These are phyloP conservation scores for Danionella cerebrum DNA, from an alignment of 2,113 vertebrate species.

Conservation along the genomic window DNA sequence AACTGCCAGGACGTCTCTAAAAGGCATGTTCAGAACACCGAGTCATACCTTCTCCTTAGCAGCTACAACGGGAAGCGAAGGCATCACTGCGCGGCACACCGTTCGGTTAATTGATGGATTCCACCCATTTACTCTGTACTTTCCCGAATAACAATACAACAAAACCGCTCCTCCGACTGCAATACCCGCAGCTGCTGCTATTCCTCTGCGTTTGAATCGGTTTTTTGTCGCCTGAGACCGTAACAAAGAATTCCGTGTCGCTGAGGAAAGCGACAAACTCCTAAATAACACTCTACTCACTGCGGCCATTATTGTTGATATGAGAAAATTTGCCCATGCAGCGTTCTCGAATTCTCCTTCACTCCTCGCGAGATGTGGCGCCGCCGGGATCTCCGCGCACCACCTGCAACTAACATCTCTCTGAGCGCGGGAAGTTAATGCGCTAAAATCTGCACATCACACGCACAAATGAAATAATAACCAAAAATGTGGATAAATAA, in stretches of 20 bases:
- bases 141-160: conserved; percentile 50
- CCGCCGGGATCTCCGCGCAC: neutral
- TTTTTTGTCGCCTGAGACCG: neutral
- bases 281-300: conserved; percentile 52
- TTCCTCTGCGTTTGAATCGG: conserved; percentile 14
- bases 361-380: conserved; percentile 58
- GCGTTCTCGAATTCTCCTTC: conserved; percentile 25
- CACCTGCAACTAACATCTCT: neutral
- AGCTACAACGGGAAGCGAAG: conserved; percentile 53
- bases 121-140: conserved; percentile 40
- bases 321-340: conserved; percentile 40
- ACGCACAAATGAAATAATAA: no score
- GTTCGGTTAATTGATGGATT: conserved; percentile 31
- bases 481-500: no score
- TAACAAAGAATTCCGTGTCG: conserved; percentile 29
- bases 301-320: conserved; percentile 60
- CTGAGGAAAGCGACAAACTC: conserved; percentile 38
- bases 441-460: no score
- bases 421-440: neutral
- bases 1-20: no score
- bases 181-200: conserved; percentile 48
- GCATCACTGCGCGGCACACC: conserved; percentile 37
- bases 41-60: conserved; percentile 64
- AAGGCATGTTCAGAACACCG: neutral
- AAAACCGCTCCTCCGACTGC: conserved; percentile 57